These are phyloP conservation scores for Ceratothoa steindachneri DNA, from an alignment of 2,888 invertebrate species.

Conservation along the genomic window DNA sequence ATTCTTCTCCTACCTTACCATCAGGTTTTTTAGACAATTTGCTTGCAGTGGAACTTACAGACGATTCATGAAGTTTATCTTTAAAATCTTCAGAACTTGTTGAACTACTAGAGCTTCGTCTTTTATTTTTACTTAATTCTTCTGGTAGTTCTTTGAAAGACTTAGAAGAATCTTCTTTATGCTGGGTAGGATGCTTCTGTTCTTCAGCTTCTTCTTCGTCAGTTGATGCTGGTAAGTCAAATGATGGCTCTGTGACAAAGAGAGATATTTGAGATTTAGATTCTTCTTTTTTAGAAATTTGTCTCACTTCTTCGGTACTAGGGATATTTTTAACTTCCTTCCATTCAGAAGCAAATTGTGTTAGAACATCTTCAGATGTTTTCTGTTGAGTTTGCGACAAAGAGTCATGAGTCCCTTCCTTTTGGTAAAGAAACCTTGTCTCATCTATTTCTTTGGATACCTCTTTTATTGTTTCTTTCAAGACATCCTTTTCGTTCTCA, in stretches of 20 bases:
- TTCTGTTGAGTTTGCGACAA: too few relatives aligned
- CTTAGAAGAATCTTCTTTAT: too few relatives aligned
- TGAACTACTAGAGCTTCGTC: neutral
- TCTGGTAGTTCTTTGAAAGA: too few relatives aligned
- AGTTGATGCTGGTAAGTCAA: neutral
- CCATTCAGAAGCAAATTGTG: too few relatives aligned
- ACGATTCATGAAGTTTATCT: neutral
- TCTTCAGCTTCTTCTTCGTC: slow-evolving; percentile 8
- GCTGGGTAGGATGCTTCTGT: too few relatives aligned
- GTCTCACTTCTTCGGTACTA: neutral
- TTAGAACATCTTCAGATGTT: too few relatives aligned
- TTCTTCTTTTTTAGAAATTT: neutral
- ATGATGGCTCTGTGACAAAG: neutral
- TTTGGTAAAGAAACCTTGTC: too few relatives aligned
- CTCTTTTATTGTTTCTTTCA: neutral
- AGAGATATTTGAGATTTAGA: neutral
- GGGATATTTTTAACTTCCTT: too few relatives aligned
- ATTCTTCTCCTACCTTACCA: neutral
- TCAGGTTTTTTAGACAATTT: neutral
- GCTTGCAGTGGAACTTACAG: neutral
- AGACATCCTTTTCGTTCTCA: neutral
- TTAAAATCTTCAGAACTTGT: neutral
- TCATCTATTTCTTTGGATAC: too few relatives aligned
- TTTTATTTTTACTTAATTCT: neutral
- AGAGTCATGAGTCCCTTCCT: too few relatives aligned